These are phyloP conservation scores for Onychomys leucogaster DNA, from an alignment of 2,797 vertebrate genomes.

Conservation along the genomic window DNA sequence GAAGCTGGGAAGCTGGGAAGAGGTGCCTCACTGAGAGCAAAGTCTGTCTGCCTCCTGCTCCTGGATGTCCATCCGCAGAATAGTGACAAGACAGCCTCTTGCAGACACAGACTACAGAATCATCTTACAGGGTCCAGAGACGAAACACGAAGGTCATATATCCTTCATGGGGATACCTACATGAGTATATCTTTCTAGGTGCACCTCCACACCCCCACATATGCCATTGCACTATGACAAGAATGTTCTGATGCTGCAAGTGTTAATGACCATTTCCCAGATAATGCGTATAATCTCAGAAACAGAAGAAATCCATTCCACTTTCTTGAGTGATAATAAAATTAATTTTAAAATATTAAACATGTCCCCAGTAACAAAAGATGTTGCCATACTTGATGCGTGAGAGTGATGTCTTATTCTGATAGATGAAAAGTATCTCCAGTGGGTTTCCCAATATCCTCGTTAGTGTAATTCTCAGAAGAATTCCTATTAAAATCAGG, in stretches of 20 bases:
- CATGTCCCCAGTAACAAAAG: conserved; percentile 26
- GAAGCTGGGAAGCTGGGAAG: background rate
- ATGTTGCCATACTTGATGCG: background rate
- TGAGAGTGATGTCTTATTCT: background rate
- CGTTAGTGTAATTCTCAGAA: background rate
- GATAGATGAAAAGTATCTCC: background rate
- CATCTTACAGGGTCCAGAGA: background rate
- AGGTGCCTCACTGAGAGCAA: background rate
- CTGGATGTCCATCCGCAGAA: background rate
- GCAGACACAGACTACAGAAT: background rate
- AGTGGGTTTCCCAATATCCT: background rate
- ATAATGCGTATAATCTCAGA: background rate
- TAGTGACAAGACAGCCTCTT: background rate
- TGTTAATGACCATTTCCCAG: background rate
- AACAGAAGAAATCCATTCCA: background rate
- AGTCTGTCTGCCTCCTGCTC: background rate
- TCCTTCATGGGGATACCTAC: background rate
- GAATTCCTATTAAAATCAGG: conserved; percentile 21
- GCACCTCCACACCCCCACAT: background rate
- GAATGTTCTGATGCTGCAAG: background rate
- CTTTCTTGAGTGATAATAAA: conserved; percentile 20
- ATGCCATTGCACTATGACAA: background rate
- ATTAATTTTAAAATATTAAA: conserved; percentile 61
- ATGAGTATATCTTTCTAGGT: too few relatives aligned
- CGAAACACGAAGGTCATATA: background rate